phyloP scores from a whole-genome alignment of 92 coral and sea anemone species.

The Actinernus sp. region DNA sequence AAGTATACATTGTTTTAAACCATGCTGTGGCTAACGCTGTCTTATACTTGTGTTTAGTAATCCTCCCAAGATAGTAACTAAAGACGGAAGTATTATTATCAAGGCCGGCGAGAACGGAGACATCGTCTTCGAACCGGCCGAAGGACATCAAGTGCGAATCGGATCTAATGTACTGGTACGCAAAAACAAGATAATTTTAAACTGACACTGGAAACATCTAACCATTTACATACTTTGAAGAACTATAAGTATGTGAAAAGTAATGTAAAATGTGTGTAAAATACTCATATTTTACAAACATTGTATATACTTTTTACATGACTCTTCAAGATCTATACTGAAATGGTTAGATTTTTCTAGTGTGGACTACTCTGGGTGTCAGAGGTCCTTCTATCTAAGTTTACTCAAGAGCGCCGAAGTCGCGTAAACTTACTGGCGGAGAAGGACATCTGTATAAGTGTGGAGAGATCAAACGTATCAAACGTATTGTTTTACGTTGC shows the following conservation, averaged over 20 bases:
- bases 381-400: no score
- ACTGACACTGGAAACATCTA: neutral
- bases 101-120: slow-evolving; percentile 90
- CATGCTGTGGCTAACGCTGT: no score
- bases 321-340: no score
- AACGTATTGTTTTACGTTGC: no score
- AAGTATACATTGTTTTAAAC: no score
- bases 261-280: neutral
- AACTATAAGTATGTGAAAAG: neutral
- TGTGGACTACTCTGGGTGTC: no score
- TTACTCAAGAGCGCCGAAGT: no score
- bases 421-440: no score
- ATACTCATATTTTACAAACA: neutral
- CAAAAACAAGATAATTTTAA: neutral
- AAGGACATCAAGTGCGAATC: slow-evolving; percentile 75
- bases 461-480: no score
- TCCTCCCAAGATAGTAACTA: slow-evolving; percentile 88
- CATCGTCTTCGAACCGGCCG: slow-evolving; percentile 87
- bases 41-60: slow-evolving; percentile 27
- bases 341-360: no score
- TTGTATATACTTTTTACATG: no score
- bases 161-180: slow-evolving; percentile 78
- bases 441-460: no score
- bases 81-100: slow-evolving; percentile 79
- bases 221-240: neutral